Conservation (phyloP, 2,113 vertebrate species). For the Charina bottae region DNA sequence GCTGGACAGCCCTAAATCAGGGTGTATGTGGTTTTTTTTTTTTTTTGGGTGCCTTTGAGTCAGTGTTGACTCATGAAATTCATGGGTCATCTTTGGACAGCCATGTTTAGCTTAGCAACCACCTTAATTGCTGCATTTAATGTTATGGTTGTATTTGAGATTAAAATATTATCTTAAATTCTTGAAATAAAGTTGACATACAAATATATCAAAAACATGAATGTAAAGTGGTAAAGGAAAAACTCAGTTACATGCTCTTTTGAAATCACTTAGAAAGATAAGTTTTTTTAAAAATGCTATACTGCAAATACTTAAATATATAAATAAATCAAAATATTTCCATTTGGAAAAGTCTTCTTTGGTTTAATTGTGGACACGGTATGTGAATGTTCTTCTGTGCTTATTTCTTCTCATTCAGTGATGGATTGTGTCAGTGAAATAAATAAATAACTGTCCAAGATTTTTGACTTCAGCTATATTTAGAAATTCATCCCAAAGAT, state of each 20-base stretch:
- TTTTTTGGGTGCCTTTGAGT: neutral
- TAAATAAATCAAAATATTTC: neutral
- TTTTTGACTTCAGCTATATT: constrained; percentile 26
- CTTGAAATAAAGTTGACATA: neutral
- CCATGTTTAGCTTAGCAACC: neutral
- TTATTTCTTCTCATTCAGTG: constrained; percentile 18
- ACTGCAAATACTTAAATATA: neutral
- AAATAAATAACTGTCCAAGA: constrained; percentile 5
- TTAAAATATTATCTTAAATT: neutral
- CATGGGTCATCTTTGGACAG: neutral
- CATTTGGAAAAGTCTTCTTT: neutral
- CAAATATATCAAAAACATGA: neutral
- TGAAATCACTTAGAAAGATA: neutral
- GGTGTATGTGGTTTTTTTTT: neutral
- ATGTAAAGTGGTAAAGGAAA: neutral
- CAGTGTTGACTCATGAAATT: neutral
- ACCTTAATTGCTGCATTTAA: neutral
- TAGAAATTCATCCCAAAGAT: neutral
- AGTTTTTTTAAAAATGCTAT: neutral
- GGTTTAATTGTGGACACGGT: neutral
- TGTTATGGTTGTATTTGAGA: neutral
- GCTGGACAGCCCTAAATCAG: neutral
- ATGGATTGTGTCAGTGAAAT: neutral
- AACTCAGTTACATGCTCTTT: neutral
- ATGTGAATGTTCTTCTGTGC: fast-evolving